Conservation (phyloP, 2,797 vertebrate species). For the Argya squamiceps region DNA sequence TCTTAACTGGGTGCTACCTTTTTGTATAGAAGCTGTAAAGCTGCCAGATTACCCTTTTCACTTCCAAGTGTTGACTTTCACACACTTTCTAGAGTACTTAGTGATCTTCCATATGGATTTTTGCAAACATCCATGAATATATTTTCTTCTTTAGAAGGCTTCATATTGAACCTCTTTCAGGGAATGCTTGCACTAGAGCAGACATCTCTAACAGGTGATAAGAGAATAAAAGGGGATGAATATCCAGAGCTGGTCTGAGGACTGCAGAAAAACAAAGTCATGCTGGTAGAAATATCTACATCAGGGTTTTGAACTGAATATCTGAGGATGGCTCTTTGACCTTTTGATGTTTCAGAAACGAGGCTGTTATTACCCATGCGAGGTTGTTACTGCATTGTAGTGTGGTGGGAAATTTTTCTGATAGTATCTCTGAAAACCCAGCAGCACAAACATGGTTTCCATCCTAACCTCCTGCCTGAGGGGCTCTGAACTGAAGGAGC, state of each 20-base stretch:
- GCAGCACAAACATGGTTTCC: not conserved
- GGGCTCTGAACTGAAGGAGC: not conserved
- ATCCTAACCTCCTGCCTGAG: not conserved
- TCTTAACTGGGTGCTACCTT: not conserved
- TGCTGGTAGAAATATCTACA: not conserved
- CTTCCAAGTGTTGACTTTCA: not conserved
- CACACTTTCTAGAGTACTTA: not conserved
- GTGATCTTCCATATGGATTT: not conserved
- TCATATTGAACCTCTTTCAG: not conserved
- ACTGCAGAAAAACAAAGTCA: not conserved
- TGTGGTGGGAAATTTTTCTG: not conserved
- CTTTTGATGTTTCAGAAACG: not conserved
- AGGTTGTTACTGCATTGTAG: not conserved
- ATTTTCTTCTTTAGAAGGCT: not conserved
- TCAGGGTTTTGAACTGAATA: not conserved
- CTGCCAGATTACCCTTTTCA: not conserved
- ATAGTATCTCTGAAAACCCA: not conserved
- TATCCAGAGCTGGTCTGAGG: not conserved
- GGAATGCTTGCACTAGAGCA: not conserved
- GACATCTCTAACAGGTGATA: not conserved
- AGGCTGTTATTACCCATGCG: not conserved
- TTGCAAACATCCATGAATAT: not conserved
- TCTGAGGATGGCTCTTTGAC: not conserved
- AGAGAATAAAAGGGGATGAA: not conserved
- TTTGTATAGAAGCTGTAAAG: accelerated